These are phyloP conservation scores for Pangasius larnaudii DNA, from an alignment of 2,797 vertebrate genomes.

Conservation along the genomic window DNA sequence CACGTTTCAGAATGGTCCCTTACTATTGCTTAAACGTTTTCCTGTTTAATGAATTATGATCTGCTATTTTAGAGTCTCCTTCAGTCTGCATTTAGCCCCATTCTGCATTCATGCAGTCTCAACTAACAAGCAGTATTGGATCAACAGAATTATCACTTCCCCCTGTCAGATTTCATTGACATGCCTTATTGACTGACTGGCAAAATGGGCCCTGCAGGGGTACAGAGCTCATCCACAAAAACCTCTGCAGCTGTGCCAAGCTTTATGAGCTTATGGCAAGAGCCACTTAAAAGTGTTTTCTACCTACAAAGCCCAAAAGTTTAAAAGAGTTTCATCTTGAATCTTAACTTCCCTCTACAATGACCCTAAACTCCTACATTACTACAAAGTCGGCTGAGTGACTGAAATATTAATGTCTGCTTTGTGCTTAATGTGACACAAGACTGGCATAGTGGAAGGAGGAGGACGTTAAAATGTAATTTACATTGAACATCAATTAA, in stretches of 20 bases:
- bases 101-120: conserved; percentile 57
- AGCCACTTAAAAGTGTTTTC: conserved; percentile 53
- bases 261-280: conserved; percentile 44
- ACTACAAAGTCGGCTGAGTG: conserved; percentile 9
- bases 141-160: conserved; percentile 59
- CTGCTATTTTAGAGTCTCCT: conserved; percentile 39
- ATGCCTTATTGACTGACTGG: conserved; percentile 60
- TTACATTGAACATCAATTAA: background rate
- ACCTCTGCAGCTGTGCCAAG: conserved; percentile 32
- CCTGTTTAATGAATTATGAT: conserved; percentile 31
- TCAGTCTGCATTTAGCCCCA: conserved; percentile 14
- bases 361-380: conserved; percentile 19
- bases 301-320: conserved; percentile 51
- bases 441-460: background rate
- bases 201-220: conserved; percentile 50
- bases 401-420: conserved; percentile 28
- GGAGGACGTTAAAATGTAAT: conserved; percentile 15
- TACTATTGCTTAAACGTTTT: conserved; percentile 24
- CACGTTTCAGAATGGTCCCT: conserved; percentile 1
- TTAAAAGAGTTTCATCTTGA: conserved; percentile 41
- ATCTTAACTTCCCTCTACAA: conserved; percentile 24
- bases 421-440: conserved; percentile 37
- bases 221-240: conserved; percentile 40
- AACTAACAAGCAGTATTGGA: conserved; percentile 57
- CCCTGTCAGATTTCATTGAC: conserved; percentile 61